These are phyloP conservation scores for Helobdella robusta DNA, from an alignment of 2,888 invertebrate species.

Conservation along the genomic window DNA sequence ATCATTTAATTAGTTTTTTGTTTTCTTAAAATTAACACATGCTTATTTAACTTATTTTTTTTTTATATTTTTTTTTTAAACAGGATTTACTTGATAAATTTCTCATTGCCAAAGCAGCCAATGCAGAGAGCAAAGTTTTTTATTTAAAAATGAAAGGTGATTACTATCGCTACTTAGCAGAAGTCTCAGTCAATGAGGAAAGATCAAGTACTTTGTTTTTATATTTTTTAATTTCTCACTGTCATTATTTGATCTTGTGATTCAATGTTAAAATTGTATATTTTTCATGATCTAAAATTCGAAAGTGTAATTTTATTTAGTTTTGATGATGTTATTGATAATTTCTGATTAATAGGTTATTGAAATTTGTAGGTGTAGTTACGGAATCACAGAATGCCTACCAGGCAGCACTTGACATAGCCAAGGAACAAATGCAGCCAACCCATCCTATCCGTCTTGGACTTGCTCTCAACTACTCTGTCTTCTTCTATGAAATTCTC, in stretches of 20 bases:
- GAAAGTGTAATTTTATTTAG: too few relatives aligned
- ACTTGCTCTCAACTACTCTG: constrained; percentile 97
- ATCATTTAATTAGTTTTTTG: not conserved
- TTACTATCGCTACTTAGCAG: constrained; percentile 99
- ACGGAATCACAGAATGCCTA: constrained; percentile 28
- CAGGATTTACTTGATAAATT: constrained; percentile 94
- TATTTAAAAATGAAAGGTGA: constrained; percentile 99
- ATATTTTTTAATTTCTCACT: not conserved
- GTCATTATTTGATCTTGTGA: not conserved
- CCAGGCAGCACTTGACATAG: constrained; percentile 56
- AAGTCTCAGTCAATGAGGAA: constrained; percentile 74
- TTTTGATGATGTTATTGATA: not conserved
- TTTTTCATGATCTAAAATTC: not conserved
- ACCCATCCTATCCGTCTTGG: constrained; percentile 98
- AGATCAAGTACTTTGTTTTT: constrained; percentile 71
- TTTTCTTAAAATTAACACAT: not conserved
- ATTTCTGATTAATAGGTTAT: not conserved
- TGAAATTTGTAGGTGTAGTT: constrained; percentile 20
- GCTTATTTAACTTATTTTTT: not conserved
- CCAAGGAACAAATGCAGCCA: constrained; percentile 95
- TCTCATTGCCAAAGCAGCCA: constrained; percentile 96
- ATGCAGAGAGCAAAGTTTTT: constrained; percentile 98
- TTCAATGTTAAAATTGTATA: not conserved
- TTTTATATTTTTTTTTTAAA: too few relatives aligned
- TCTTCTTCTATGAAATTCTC: constrained; percentile 99